Conservation (phyloP, 1,140 invertebrate genomes). For the Halotydeus destructor region DNA sequence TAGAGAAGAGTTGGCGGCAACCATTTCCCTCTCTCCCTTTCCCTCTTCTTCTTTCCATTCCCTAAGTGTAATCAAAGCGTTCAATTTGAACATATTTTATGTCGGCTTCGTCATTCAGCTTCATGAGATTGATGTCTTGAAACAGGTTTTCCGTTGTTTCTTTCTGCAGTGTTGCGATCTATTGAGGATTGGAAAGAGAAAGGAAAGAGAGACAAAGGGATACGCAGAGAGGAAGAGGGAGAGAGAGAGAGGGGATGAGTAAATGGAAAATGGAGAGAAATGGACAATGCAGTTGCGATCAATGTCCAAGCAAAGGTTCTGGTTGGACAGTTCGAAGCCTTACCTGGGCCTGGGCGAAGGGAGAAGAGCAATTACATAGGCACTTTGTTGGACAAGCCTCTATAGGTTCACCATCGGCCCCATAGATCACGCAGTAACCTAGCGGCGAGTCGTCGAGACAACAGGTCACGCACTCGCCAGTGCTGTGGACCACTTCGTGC, state of each 20-base stretch:
- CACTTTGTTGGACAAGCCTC: neutral
- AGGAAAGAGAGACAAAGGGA: neutral
- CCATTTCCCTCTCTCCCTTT: neutral
- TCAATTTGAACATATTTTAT: no score
- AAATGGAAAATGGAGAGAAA: neutral
- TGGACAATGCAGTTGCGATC: neutral
- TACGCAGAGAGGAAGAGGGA: slow-evolving; percentile 2
- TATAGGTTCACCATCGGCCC: neutral
- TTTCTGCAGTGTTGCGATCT: neutral
- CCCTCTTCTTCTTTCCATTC: neutral
- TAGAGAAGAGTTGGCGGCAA: neutral
- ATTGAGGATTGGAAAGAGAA: neutral
- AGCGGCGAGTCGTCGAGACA: neutral
- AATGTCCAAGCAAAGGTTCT: neutral
- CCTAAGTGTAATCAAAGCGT: neutral
- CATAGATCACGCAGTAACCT: neutral
- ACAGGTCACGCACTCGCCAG: no score
- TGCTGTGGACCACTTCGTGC: no score
- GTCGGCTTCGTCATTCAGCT: no score
- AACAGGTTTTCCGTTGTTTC: neutral
- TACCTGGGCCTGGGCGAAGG: neutral
- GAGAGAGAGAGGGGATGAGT: slow-evolving; percentile 2
- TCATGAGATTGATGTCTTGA: no score
- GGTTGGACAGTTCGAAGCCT: neutral
- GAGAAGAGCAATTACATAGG: neutral